A percentile compares a stretch with the other conserved stretches of the same genome.
Evolutionary conservation across 2,888 invertebrate genomes (phyloP).

Genomic region (Protodeltote pygarga): DNA sequence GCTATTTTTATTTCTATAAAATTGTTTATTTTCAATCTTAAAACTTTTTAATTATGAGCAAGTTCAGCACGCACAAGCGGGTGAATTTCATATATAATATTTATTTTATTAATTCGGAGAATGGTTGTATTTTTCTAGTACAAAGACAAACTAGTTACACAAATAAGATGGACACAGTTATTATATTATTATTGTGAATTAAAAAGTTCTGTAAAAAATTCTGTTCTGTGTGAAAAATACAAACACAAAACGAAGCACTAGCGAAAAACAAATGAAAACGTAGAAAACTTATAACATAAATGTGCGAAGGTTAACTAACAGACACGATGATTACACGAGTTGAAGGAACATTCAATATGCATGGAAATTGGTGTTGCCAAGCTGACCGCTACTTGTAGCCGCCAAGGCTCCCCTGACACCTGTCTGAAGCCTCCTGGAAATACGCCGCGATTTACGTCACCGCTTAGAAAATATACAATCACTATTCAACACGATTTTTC

Average conservation of each 20-base stretch:
- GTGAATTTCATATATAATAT: too few relatives aligned
- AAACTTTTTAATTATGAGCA: too few relatives aligned
- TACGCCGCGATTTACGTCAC: conserved; percentile 32
- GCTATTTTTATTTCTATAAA: background rate
- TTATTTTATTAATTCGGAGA: too few relatives aligned
- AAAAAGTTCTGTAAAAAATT: too few relatives aligned
- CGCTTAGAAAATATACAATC: conserved; percentile 34
- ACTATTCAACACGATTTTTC: conserved; percentile 50
- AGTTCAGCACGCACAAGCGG: too few relatives aligned
- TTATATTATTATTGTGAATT: too few relatives aligned
- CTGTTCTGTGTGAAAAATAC: too few relatives aligned
- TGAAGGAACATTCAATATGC: conserved; percentile 39
- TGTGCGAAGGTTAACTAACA: conserved; percentile 5
- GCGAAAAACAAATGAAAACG: conserved; percentile 10
- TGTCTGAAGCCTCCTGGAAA: conserved; percentile 23
- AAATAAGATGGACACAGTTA: too few relatives aligned
- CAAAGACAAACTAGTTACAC: too few relatives aligned
- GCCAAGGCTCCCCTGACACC: conserved; percentile 39
- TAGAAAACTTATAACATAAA: conserved; percentile 5
- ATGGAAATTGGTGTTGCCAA: conserved; percentile 40
- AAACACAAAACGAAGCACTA: background rate
- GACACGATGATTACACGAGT: conserved; percentile 20
- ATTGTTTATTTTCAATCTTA: too few relatives aligned
- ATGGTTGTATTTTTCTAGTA: too few relatives aligned
- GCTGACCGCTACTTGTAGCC: conserved; percentile 6